Base-by-base conservation (phyloP, 2,888 invertebrate species). In the Andricus curvator region DNA sequence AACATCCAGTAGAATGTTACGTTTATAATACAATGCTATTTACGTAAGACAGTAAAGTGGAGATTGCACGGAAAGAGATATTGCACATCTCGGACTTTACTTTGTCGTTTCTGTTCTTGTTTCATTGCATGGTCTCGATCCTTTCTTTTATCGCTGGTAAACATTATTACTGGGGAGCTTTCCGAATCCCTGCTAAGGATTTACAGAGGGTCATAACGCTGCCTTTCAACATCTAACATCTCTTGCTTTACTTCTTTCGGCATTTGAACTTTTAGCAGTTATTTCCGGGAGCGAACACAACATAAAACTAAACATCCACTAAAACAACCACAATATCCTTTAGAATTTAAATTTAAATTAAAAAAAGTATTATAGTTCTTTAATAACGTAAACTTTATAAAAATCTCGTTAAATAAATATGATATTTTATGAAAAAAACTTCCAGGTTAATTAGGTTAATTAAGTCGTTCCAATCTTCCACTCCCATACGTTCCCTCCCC, bases 11-110 rank as follows among this genome's bases (percentile, higher is more conserved):
- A 41, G n/a, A 37, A 56, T 64, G 29, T 25, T 20, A 44, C 41
- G 44, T 77, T 62, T 77, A 22, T 62, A 33, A 22, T 60, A 62
- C 25, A 64, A 77, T 56, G 62, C 85, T 79, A 80, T 86, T 86
- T 84, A 82, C 81, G 82, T 83, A 80, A 85, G 83, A 87, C 85
- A 85, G 67, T 89, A 89, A 89, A 88, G 83, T 77, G 64, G 83
- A 81, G 83, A 87, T 87, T 88, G 82, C 83, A 77, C 78, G 60
- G 66, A 78, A 60, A 68, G 70, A 17, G 56, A 74, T 74, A 74
- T 74, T 74, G 74, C 56, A 37, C 74, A 56, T 74, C 74, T 56
- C 56, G n/a, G 22, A 56, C 56, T 74, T 74, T 60, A 74, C 74
- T 74, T 74, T 74, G 74, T 74, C 74, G 56, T 74, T 68, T 68